Evolutionary conservation across 2,888 invertebrate species (phyloP), one percentile per base, ranked within the genome.

Genomic region (Cyclophora punctaria): DNA sequence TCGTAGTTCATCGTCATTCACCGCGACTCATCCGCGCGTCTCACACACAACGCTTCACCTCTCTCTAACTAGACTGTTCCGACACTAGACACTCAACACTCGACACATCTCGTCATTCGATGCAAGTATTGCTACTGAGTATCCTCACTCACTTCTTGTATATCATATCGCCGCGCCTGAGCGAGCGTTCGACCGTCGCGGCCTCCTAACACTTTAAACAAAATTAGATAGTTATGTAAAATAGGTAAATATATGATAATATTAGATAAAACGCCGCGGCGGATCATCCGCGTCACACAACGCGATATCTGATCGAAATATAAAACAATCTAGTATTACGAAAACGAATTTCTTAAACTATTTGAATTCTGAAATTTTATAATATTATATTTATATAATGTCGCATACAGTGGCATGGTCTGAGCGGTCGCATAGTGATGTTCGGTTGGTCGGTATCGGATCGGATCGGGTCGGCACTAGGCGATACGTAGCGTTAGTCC

Each of bases 301-400:
- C 63, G 63, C 64, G 58, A 56, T 59, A 62, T 63, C 68, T 60
- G 63, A 63, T 69, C 63, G 60, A 64, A 57, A 60, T 62, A 64
- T 64, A 61, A 64, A 53, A 37, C 37, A 37, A 69, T 56, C 75
- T 82, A 80, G 80, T 78, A 75, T 79, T 81, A 82, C 73, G 71
- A 78, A 75, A 80, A 77, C 81, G 80, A 83, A 83, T 83, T 82
- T 82, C 80, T 76, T 69, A 78, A 73, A 77, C 75, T 78, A 80
- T 79, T 75, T 76, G 75, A 73, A 77, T 79, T 67, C 76, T 76
- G 78, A 80, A 76, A 72, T 80, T 82, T 80, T 79, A 78, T 80
- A 80, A 77, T 71, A 44, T 33, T 44, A 69, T 78, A 79, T 82
- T 79, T 82, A 78, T 80, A 78, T 74, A n/a, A 64, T 72, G 76